Evolutionary conservation across 2,888 invertebrate genomes (phyloP).

Genomic region (Drosophila mimica): DNA sequence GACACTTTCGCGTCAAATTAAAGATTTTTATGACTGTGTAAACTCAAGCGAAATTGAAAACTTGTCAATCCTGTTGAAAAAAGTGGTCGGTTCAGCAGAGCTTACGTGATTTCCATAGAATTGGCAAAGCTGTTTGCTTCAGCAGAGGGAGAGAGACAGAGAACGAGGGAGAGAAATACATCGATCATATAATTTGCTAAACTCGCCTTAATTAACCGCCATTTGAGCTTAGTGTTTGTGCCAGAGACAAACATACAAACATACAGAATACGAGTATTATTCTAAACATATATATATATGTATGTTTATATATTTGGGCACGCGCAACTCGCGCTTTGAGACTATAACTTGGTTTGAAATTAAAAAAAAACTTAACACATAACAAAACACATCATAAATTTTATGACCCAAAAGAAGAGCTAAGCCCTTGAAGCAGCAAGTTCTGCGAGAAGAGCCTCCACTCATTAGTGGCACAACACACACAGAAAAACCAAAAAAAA

Average conservation of each 20-base stretch:
- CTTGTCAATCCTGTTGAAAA: conserved; percentile 65
- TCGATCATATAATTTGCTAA: conserved; percentile 73
- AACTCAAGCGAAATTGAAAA: conserved; percentile 57
- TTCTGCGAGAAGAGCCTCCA: conserved; percentile 44
- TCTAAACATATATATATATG: conserved; percentile 12
- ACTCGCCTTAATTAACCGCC: conserved; percentile 62
- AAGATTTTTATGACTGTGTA: conserved; percentile 46
- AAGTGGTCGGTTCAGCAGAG: conserved; percentile 37
- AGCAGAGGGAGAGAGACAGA: background rate
- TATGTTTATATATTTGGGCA: conserved; percentile 44
- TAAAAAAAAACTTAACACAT: conserved; percentile 60
- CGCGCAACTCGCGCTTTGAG: conserved; percentile 42
- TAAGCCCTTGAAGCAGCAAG: conserved; percentile 5
- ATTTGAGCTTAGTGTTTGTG: conserved; percentile 45
- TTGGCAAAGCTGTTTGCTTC: conserved; percentile 29
- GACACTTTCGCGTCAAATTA: conserved; percentile 62
- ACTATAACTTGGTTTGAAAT: conserved; percentile 11
- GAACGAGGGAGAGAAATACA: conserved; percentile 42
- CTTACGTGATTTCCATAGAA: conserved; percentile 60
- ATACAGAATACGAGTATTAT: conserved; percentile 9
- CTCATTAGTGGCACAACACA: conserved; percentile 57
- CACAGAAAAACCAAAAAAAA: conserved; percentile 7
- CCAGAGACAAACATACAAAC: background rate
- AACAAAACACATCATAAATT: conserved; percentile 78
- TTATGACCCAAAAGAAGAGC: conserved; percentile 52